Evolutionary conservation across 2,888 invertebrate species (phyloP), one percentile per base, ranked within the genome.

Genomic region (Gymnosoma rotundatum): DNA sequence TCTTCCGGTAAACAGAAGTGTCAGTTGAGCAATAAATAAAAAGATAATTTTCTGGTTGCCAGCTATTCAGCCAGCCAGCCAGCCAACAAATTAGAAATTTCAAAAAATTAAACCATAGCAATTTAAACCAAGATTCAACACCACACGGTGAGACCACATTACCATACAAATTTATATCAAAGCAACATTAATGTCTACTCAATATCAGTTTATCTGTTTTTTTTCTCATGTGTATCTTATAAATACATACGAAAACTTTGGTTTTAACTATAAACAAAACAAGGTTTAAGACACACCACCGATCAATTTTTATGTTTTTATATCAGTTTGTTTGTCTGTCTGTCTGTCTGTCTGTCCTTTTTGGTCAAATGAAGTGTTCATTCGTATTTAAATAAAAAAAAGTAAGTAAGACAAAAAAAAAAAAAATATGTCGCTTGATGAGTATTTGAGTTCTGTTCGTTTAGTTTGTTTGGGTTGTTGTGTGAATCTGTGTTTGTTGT

Each of bases 1-100:
- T 86, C 87, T 88, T 87, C 88, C 87, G 87, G 87, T 87, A 85
- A 86, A 87, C 88, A 87, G 87, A 88, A 87, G 88, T 88, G 89
- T 88, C 88, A 86, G 87, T 86, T 87, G 83, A 45, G 87, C 86
- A 86, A 88, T 88, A 88, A 88, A 87, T 87, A 87, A 88, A 74
- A 85, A 84, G 86, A 87, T 87, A 87, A 87, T 87, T 86, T 85
- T 84, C 80, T 82, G 82, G 60, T 75, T 83, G 83, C 86, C 74
- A 84, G 73, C 54, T 74, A 32, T 2, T 4, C 25, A 32, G 25
- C 25, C 25, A 32, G 32, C 32, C 74, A 60, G 42, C 9, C 48
- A 64, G 18, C 36, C 7, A 32, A 8, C 32, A 8, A 32, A 8
- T 8, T 36, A 54, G n/a, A 72, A 79, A 67, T 76, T 10, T 18